Evolutionary conservation across 2,888 invertebrate genomes (phyloP).

Genomic region (Lumbricus terrestris): DNA sequence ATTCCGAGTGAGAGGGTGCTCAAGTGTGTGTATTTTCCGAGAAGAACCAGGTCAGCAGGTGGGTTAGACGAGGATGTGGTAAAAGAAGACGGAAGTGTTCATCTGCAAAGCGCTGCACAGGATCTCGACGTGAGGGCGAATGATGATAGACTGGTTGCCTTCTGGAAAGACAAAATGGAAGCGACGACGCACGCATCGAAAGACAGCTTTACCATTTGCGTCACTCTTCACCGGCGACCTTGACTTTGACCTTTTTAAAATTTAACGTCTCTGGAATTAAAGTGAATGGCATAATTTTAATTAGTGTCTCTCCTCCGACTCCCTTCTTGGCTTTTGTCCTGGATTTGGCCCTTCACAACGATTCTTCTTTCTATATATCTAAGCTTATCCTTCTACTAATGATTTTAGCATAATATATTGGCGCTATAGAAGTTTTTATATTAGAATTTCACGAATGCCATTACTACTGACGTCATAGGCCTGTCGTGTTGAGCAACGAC

Average conservation of each 20-base stretch:
- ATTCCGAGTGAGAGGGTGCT: neutral
- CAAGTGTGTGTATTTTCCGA: conserved; percentile 4
- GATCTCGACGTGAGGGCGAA: neutral
- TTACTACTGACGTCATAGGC: too few relatives aligned
- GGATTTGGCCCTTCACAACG: too few relatives aligned
- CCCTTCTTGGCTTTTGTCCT: too few relatives aligned
- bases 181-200: neutral
- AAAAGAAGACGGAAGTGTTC: neutral
- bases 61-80: neutral
- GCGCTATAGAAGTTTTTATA: too few relatives aligned
- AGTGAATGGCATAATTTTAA: too few relatives aligned
- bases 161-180: neutral
- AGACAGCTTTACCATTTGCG: neutral
- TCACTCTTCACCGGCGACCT: neutral
- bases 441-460: too few relatives aligned
- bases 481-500: too few relatives aligned
- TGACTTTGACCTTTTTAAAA: neutral
- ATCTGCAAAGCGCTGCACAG: neutral
- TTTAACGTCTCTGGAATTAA: too few relatives aligned
- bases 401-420: too few relatives aligned
- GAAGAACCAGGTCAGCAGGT: neutral
- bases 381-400: too few relatives aligned
- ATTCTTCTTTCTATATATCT: too few relatives aligned
- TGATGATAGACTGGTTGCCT: neutral
- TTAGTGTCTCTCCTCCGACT: too few relatives aligned